phyloP scores from a whole-genome alignment of 2,113 vertebrate genomes.

The Oostethus manadensis region DNA sequence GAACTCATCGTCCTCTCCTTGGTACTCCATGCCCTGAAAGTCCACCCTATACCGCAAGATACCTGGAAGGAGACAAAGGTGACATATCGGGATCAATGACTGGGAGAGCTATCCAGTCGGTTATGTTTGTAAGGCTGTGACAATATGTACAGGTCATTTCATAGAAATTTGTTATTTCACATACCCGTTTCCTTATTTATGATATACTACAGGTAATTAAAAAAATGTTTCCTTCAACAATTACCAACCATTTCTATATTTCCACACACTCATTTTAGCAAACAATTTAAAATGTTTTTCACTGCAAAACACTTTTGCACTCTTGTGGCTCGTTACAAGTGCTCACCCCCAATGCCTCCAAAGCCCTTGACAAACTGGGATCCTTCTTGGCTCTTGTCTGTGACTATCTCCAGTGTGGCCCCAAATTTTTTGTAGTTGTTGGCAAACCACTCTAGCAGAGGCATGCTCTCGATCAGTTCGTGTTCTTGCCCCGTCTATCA shows the following conservation, averaged over 20 bases:
- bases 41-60: conserved; percentile 99
- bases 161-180: too few species aligned
- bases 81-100: conserved; percentile 5
- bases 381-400: conserved; percentile 99
- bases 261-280: too few species aligned
- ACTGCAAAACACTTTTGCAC: too few species aligned
- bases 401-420: conserved; percentile 98
- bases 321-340: neutral
- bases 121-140: neutral
- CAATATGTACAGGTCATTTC: too few species aligned
- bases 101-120: neutral
- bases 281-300: too few species aligned
- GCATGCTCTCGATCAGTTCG: conserved; percentile 97
- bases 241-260: neutral
- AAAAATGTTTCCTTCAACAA: too few species aligned
- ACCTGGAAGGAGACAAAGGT: conserved; percentile 69
- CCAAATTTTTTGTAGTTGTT: conserved; percentile 99
- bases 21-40: conserved; percentile 99
- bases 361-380: conserved; percentile 99
- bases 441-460: conserved; percentile 98
- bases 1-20: conserved; percentile 97
- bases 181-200: too few species aligned
- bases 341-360: conserved; percentile 96
- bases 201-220: too few species aligned
- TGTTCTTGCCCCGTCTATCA: conserved; percentile 94